These are phyloP conservation scores for Larimichthys polyactis DNA, from an alignment of 2,113 vertebrate genomes.

Conservation along the genomic window DNA sequence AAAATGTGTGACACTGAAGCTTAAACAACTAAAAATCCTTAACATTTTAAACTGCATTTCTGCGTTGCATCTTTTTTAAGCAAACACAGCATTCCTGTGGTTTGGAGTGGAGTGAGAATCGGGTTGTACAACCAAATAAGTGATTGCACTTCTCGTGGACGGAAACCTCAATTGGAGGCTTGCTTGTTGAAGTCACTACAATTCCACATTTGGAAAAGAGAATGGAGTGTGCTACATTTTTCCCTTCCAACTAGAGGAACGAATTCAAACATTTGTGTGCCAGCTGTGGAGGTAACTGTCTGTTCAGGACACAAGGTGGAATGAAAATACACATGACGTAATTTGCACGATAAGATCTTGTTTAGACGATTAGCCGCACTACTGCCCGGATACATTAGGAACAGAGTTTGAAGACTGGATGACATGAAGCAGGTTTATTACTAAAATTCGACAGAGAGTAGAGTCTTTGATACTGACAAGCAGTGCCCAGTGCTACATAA, in stretches of 20 bases:
- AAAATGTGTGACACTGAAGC: slow-evolving; percentile 19
- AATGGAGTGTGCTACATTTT: slow-evolving; percentile 46
- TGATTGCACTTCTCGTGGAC: slow-evolving; percentile 67
- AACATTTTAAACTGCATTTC: slow-evolving; percentile 54
- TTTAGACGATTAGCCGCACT: slow-evolving; percentile 9
- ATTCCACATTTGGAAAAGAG: slow-evolving; percentile 67
- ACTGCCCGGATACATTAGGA: background rate
- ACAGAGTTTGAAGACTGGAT: slow-evolving; percentile 3
- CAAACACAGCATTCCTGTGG: slow-evolving; percentile 75
- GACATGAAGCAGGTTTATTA: slow-evolving; percentile 29
- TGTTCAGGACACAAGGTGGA: slow-evolving; percentile 47
- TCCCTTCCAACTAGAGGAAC: slow-evolving; percentile 19
- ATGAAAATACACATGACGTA: slow-evolving; percentile 46
- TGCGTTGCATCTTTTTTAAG: slow-evolving; percentile 53
- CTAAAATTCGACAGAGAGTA: slow-evolving; percentile 15
- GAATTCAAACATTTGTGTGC: slow-evolving; percentile 43
- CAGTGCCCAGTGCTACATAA: slow-evolving; percentile 57
- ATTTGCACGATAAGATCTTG: slow-evolving; percentile 38
- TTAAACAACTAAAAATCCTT: slow-evolving; percentile 26
- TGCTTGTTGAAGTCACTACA: slow-evolving; percentile 73
- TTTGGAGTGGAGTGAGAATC: slow-evolving; percentile 65
- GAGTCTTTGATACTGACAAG: slow-evolving; percentile 47
- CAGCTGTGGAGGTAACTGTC: slow-evolving; percentile 56
- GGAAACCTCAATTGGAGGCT: slow-evolving; percentile 78
- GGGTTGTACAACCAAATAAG: slow-evolving; percentile 63